These are phyloP conservation scores for Dendroctonus ponderosae DNA, from an alignment of 1,140 invertebrate species.

Conservation along the genomic window DNA sequence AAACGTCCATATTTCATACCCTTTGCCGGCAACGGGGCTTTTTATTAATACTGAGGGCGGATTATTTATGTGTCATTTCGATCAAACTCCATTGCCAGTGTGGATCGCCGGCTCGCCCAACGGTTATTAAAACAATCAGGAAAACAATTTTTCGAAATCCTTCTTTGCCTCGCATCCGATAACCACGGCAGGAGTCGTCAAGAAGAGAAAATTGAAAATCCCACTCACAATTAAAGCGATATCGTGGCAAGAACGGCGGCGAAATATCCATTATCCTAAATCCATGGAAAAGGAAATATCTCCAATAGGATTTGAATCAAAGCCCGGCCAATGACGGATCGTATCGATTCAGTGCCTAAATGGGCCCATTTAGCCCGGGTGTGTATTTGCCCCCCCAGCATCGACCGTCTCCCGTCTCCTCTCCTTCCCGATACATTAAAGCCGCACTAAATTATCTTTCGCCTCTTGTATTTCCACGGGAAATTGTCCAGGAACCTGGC, in stretches of 20 bases:
- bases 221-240: constrained; percentile 28
- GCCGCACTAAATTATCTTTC: constrained; percentile 26
- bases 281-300: constrained; percentile 34
- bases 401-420: background rate
- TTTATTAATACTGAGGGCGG: constrained; percentile 14
- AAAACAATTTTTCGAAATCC: too few relatives aligned
- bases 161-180: too few relatives aligned
- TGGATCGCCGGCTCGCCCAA: too few relatives aligned
- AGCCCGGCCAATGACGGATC: constrained; percentile 31
- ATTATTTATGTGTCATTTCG: constrained; percentile 23
- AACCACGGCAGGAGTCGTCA: too few relatives aligned
- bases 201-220: background rate
- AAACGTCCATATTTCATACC: constrained; percentile 32
- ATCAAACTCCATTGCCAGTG: too few relatives aligned
- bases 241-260: constrained; percentile 2
- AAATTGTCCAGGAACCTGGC: too few relatives aligned
- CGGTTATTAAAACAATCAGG: too few relatives aligned
- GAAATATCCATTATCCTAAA: constrained; percentile 34
- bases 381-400: constrained; percentile 19
- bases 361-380: constrained; percentile 23
- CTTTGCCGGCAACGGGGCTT: constrained; percentile 10
- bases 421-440: constrained; percentile 25
- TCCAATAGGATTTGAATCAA: constrained; percentile 34
- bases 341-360: constrained; percentile 27
- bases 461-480: too few relatives aligned